Percentiles rank a stretch among this genome's conserved stretches.
Conservation (phyloP, 2,797 vertebrate genomes). For the Argyrosomus regius region DNA sequence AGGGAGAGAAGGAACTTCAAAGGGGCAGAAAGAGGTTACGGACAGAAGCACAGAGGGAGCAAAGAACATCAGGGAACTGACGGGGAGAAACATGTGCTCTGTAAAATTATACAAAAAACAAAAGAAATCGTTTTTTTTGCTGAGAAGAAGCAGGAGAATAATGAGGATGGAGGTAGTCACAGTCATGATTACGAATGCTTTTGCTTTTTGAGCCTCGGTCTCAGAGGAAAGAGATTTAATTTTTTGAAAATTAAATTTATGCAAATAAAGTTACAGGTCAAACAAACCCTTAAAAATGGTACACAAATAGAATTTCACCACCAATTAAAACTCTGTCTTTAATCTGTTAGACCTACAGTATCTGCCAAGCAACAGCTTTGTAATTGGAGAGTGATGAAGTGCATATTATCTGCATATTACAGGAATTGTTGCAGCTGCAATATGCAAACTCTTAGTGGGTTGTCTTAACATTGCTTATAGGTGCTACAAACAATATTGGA, state of each 20-base stretch:
- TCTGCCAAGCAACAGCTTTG: not conserved
- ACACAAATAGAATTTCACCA: not conserved
- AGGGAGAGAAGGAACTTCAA: constrained; percentile 59
- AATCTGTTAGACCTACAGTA: not conserved
- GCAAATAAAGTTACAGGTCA: not conserved
- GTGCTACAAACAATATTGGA: not conserved
- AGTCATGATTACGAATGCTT: not conserved
- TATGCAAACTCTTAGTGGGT: not conserved
- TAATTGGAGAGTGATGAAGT: not conserved
- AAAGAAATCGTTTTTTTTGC: constrained; percentile 37
- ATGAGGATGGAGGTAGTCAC: constrained; percentile 1
- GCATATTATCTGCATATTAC: not conserved
- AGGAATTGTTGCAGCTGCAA: not conserved
- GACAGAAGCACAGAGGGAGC: constrained; percentile 49
- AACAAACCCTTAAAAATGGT: not conserved
- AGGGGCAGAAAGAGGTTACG: constrained; percentile 58
- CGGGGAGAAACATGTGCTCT: constrained; percentile 25
- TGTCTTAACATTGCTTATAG: not conserved
- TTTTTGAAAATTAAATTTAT: not conserved
- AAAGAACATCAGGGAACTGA: constrained; percentile 37
- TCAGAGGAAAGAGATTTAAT: not conserved
- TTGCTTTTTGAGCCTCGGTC: not conserved
- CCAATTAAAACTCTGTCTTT: not conserved
- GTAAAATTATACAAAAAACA: constrained; percentile 44
- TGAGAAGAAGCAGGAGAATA: constrained; percentile 19